These are phyloP conservation scores for Drosophila meridionalis DNA, from an alignment of 2,888 invertebrate genomes.

Conservation along the genomic window DNA sequence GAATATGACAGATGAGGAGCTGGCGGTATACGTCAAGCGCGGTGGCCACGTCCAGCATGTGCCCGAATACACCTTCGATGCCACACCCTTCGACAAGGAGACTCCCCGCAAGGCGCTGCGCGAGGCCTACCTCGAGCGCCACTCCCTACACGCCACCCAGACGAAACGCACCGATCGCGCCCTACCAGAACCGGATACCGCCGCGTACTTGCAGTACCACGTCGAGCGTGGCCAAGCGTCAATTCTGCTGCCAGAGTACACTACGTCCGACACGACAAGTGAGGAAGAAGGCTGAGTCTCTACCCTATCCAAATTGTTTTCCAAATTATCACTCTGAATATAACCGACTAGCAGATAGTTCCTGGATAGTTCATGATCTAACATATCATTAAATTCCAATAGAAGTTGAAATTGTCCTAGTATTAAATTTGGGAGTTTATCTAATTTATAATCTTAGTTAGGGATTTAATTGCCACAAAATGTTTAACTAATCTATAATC, in stretches of 20 bases:
- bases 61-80: slow-evolving; percentile 56
- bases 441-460: no score
- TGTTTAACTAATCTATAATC: no score
- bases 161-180: background rate
- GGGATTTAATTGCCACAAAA: no score
- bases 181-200: background rate
- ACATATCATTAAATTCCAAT: background rate
- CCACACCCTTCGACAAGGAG: slow-evolving; percentile 12
- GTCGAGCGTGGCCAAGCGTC: slow-evolving; percentile 32
- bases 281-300: no score
- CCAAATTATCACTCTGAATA: background rate
- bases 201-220: slow-evolving; percentile 2
- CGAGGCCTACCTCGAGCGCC: slow-evolving; percentile 6
- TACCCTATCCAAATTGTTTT: background rate
- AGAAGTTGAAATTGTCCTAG: background rate
- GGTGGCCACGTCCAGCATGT: slow-evolving; percentile 27
- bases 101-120: slow-evolving; percentile 3
- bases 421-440: background rate
- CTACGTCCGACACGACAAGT: background rate
- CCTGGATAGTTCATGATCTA: no score
- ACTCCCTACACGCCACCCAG: background rate
- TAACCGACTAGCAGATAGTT: no score
- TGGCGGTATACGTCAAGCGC: slow-evolving; percentile 29
- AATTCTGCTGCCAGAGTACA: accelerated
- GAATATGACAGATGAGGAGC: slow-evolving; percentile 54